These are phyloP conservation scores for Halichondria panicea DNA, from an alignment of 37 sponge, comb jelly and placozoan species.

Conservation along the genomic window DNA sequence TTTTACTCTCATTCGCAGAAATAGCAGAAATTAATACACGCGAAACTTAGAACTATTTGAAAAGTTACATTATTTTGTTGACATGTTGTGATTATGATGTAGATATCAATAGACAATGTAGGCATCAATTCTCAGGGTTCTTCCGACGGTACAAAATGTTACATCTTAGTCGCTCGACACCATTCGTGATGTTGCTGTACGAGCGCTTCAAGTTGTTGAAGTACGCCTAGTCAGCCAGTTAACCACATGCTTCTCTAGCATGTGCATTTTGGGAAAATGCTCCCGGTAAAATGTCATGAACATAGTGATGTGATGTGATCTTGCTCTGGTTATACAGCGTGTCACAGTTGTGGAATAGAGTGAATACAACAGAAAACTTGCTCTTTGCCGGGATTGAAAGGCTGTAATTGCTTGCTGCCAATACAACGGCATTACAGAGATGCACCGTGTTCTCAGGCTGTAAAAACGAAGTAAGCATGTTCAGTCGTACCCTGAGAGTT, in stretches of 20 bases:
- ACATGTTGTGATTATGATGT: too few relatives aligned
- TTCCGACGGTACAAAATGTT: background rate
- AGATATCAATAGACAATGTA: too few relatives aligned
- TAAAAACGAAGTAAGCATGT: background rate
- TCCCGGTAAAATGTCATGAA: constrained; percentile 17
- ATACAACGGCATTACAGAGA: constrained; percentile 1
- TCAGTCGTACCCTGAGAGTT: constrained; percentile 8
- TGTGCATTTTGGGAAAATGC: constrained; percentile 36
- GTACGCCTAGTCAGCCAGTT: constrained; percentile 36
- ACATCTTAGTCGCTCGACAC: constrained; percentile 1
- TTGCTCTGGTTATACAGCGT: background rate
- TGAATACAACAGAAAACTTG: background rate
- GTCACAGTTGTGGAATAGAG: constrained; percentile 10
- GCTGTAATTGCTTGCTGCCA: background rate
- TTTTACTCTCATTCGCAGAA: too few relatives aligned
- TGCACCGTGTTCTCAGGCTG: background rate
- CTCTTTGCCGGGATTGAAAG: background rate
- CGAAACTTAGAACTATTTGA: too few relatives aligned
- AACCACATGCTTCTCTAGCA: constrained; percentile 42
- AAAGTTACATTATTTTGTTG: too few relatives aligned
- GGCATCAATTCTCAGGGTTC: too few relatives aligned
- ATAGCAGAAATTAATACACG: too few relatives aligned
- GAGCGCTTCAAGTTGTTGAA: constrained; percentile 2
- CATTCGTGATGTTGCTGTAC: background rate
- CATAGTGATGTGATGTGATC: background rate